Conservation (phyloP, 1,140 invertebrate species). For the Drosophila quadrilineata region DNA sequence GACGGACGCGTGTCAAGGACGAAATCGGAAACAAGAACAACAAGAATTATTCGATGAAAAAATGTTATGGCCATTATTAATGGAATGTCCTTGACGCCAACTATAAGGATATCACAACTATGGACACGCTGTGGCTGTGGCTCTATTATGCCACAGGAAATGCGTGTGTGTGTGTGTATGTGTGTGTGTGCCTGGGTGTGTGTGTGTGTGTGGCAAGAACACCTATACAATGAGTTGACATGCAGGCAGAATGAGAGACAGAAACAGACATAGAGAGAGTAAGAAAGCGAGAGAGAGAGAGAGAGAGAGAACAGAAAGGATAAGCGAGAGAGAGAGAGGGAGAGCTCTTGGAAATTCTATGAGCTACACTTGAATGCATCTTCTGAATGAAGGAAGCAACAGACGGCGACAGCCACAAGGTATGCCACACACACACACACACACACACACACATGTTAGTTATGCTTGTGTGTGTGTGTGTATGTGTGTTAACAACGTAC, state of each 20-base stretch:
- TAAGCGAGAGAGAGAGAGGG: no score
- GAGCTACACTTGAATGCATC: conserved; percentile 55
- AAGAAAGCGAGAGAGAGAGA: no score
- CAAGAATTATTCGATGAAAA: conserved; percentile 8
- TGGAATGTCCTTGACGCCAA: conserved; percentile 11
- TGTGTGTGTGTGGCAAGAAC: no score
- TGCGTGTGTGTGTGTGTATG: no score
- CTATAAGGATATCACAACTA: no score
- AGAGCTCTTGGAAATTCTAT: conserved; percentile 63
- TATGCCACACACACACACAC: not conserved
- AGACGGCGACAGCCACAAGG: conserved; percentile 7
- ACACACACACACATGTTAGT: not conserved
- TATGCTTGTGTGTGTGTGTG: conserved; percentile 7
- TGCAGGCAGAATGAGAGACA: no score
- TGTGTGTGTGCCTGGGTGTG: no score
- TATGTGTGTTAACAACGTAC: conserved; percentile 1
- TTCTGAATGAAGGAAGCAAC: conserved; percentile 15
- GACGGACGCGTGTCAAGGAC: conserved; percentile 9
- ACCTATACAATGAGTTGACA: conserved; percentile 61
- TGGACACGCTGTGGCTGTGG: no score
- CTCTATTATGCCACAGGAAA: no score
- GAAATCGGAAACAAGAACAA: not conserved
- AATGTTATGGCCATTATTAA: conserved; percentile 30
- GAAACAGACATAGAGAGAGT: no score
- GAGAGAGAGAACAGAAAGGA: no score